Percentiles rank a stretch among this genome's conserved stretches.
These are phyloP conservation scores for Leptinotarsa rubiginosa DNA, from an alignment of 2,888 invertebrate genomes.

Conservation along the genomic window DNA sequence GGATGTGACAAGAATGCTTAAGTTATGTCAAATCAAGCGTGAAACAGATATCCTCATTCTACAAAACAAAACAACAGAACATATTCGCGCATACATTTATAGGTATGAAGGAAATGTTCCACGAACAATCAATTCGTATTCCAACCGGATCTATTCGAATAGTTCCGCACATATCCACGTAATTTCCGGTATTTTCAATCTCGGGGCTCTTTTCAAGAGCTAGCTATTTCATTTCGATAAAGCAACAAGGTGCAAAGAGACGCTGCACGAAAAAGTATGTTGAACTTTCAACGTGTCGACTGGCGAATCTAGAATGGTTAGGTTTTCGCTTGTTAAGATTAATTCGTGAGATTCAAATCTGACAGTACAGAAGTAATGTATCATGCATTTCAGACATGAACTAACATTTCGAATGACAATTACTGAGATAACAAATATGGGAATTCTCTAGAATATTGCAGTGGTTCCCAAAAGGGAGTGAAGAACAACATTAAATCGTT, in stretches of 20 bases:
- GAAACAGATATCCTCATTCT: neutral
- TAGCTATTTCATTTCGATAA: neutral
- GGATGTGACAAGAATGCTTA: neutral
- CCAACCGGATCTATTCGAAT: slow-evolving; percentile 1
- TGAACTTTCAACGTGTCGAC: slow-evolving; percentile 1
- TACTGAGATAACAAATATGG: too few species aligned
- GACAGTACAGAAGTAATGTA: too few species aligned
- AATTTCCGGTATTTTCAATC: slow-evolving; percentile 17
- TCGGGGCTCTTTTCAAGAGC: slow-evolving; percentile 13
- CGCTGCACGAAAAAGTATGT: neutral
- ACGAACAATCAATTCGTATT: slow-evolving; percentile 12
- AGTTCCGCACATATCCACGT: neutral
- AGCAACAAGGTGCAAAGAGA: slow-evolving; percentile 11
- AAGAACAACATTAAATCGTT: too few species aligned
- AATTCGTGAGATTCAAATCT: too few species aligned
- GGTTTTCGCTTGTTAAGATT: neutral
- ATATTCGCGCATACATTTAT: neutral
- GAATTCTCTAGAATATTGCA: too few species aligned
- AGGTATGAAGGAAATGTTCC: neutral
- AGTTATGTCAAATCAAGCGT: neutral
- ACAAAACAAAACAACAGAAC: neutral
- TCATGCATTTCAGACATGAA: too few species aligned
- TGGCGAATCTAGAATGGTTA: neutral
- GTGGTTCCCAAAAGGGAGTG: too few species aligned
- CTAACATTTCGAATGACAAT: too few species aligned